Base-by-base conservation (phyloP, 2,888 invertebrate genomes). In the Ectobius pallidus region DNA sequence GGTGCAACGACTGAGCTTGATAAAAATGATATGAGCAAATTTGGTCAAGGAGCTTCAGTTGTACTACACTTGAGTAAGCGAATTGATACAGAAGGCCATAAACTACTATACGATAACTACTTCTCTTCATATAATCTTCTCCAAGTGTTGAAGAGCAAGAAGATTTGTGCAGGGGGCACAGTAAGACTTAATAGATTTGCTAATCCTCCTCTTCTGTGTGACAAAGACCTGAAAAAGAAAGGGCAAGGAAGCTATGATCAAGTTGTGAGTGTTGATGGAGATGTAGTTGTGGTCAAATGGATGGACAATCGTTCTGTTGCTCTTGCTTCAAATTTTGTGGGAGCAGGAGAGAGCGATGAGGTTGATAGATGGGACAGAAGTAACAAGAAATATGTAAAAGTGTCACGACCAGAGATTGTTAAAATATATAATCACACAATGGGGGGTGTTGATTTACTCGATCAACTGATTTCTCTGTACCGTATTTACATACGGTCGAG, bases 281-380 rank as follows among this genome's bases (percentile, higher is more conserved):
- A 27, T 30, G 62, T 62, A 3, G 62, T 62, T 27, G 6, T 62
- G 18, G 62, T 62, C 11, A 62, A 62, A 32, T 62, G 62, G 62
- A 30, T 27, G 14, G 30, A 62, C 32, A 62, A 25, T 32, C 27
- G 30, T 25, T 62, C 62, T 16, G 62, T 62, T 6, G 62, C 32
- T 18, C 27, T 62, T 11, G 62, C 27, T 62, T 62, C 62, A 4
- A 62, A 62, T 32, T 62, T 30, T 42, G 22, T 25, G 42, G 67
- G 42, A 62, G 30, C 63, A n/a, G 1, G 52, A 1, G 75, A 75
- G 74, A 27, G 62, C 32, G 42, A 42, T 42, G 42, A 42, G 32
- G 27, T 62, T 9, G 30, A 62, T 27, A 62, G 30, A 30, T 62
- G 62, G 62, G 62, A 62, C 30, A 62, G 32, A 30, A 16, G 18